Evolutionary conservation across 2,113 vertebrate genomes (phyloP).

Genomic region (Mellivora capensis): DNA sequence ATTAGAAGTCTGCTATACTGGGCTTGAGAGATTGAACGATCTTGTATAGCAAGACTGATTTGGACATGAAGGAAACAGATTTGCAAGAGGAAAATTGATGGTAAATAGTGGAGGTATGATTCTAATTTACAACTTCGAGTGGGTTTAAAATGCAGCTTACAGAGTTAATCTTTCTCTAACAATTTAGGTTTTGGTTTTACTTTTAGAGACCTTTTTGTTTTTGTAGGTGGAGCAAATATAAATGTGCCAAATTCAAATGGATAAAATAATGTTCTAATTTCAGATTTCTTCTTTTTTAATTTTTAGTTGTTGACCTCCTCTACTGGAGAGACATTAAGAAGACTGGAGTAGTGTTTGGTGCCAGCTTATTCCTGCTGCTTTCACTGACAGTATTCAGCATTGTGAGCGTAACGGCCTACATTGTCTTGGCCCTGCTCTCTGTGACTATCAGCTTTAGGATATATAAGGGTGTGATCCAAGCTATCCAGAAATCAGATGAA

Average conservation of each 20-base stretch:
- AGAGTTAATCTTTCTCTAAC: neutral
- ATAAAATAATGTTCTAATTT: slow-evolving; percentile 69
- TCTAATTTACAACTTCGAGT: neutral
- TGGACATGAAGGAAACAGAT: neutral
- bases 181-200: neutral
- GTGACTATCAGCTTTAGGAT: slow-evolving; percentile 97
- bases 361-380: slow-evolving; percentile 93
- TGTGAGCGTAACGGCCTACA: slow-evolving; percentile 94
- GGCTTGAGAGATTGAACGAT: neutral
- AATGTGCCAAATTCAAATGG: neutral
- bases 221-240: neutral
- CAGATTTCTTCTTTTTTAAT: slow-evolving; percentile 37
- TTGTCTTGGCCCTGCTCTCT: slow-evolving; percentile 94
- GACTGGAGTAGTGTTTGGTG: slow-evolving; percentile 95
- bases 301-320: slow-evolving; percentile 95
- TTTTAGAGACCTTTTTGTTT: neutral
- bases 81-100: neutral
- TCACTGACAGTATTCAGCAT: slow-evolving; percentile 97
- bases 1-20: neutral
- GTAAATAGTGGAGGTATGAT: neutral
- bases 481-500: slow-evolving; percentile 97
- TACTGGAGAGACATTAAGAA: slow-evolving; percentile 98
- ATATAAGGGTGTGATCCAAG: slow-evolving; percentile 98
- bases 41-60: neutral
- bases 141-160: neutral